Conservation (phyloP, 1,140 invertebrate species). For the Arion vulgaris region DNA sequence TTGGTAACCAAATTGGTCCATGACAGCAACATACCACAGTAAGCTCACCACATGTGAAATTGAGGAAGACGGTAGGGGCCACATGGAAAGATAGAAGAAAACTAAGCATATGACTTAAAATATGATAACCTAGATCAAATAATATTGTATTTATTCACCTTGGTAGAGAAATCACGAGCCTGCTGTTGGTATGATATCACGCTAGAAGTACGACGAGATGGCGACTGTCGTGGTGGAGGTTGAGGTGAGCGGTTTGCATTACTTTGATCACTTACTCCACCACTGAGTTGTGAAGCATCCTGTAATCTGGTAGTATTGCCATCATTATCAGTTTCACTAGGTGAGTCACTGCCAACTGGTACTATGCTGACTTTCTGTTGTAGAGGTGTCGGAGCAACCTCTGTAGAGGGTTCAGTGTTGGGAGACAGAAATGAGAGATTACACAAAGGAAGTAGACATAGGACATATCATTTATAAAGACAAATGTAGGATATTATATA, state of each 20-base stretch:
- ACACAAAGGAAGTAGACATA: neutral
- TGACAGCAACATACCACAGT: too few relatives aligned
- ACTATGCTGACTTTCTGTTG: slow-evolving; percentile 44
- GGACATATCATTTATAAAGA: neutral
- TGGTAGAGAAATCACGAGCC: slow-evolving; percentile 74
- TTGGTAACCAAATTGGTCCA: too few relatives aligned
- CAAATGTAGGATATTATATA: neutral
- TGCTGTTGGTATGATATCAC: slow-evolving; percentile 15
- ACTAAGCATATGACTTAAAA: too few relatives aligned
- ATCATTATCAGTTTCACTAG: slow-evolving; percentile 6
- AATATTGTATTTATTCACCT: neutral
- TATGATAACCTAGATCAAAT: too few relatives aligned
- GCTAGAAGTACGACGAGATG: neutral
- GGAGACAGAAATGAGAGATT: neutral
- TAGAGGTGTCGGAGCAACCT: slow-evolving; percentile 38
- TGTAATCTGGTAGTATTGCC: neutral
- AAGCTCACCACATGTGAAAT: too few relatives aligned
- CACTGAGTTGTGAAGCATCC: neutral
- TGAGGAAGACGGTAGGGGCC: too few relatives aligned
- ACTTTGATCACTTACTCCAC: neutral
- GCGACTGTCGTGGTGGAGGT: neutral
- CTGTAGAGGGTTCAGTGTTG: neutral
- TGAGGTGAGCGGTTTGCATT: neutral
- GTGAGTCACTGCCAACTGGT: slow-evolving; percentile 38
- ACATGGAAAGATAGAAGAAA: too few relatives aligned